Conservation (phyloP, 2,888 invertebrate genomes). For the Incurvaria masculella region DNA sequence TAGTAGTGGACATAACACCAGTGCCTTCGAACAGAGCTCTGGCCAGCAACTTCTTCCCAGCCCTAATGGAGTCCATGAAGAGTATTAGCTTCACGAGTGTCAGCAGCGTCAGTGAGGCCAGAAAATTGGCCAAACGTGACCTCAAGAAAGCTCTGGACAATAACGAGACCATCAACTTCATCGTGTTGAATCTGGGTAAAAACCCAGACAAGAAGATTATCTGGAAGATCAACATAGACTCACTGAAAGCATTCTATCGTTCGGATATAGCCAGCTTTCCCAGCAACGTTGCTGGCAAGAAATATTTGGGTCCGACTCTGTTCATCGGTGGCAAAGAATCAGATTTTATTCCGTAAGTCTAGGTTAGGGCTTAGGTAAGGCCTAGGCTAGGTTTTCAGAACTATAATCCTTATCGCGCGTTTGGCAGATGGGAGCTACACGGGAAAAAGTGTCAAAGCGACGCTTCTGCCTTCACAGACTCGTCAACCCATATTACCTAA, state of each 20-base stretch:
- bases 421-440: no score
- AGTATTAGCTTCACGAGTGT: constrained; percentile 49
- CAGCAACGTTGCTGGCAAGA: constrained; percentile 20
- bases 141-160: constrained; percentile 21
- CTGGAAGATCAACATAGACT: constrained; percentile 31
- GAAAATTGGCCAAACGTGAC: constrained; percentile 34
- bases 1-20: constrained; percentile 71
- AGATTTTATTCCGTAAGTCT: constrained; percentile 35
- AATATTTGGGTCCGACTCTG: constrained; percentile 28
- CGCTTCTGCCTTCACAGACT: no score
- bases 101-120: constrained; percentile 57
- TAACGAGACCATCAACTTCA: constrained; percentile 21
- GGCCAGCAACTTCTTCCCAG: constrained; percentile 57
- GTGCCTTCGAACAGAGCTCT: constrained; percentile 48
- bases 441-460: no score
- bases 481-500: no score
- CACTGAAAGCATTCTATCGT: constrained; percentile 22
- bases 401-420: no score
- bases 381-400: no score
- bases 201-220: constrained; percentile 23
- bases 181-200: constrained; percentile 30
- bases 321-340: constrained; percentile 35
- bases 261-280: constrained; percentile 29
- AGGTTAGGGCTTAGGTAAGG: no score
- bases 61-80: constrained; percentile 51